Percentiles rank a stretch among this genome's conserved stretches.
Conservation (phyloP, 2,888 invertebrate genomes). For the Pinctada fucata region DNA sequence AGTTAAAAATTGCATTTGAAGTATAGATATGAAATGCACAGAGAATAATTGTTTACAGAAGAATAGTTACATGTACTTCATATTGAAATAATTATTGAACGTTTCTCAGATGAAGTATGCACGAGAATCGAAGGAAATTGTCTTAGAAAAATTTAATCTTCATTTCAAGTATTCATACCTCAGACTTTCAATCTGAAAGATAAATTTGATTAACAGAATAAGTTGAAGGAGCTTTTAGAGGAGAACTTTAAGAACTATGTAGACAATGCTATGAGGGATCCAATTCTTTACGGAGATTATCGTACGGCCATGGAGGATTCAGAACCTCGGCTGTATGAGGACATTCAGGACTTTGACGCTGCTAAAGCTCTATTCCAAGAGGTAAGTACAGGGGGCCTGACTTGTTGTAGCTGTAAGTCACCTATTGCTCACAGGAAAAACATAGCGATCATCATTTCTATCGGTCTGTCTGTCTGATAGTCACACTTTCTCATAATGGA, state of each 20-base stretch:
- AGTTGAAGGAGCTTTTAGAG: constrained; percentile 77
- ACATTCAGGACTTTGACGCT: constrained; percentile 92
- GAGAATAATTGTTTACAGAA: background rate
- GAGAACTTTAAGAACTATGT: constrained; percentile 75
- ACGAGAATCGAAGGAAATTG: too few relatives aligned
- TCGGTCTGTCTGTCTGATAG: background rate
- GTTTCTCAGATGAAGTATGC: too few relatives aligned
- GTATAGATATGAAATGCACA: background rate
- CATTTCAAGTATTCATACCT: too few relatives aligned
- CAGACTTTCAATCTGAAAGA: too few relatives aligned
- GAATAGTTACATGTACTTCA: too few relatives aligned
- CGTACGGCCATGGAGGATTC: constrained; percentile 89
- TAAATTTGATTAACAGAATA: constrained; percentile 45
- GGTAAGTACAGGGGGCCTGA: constrained; percentile 77
- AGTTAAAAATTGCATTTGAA: too few relatives aligned
- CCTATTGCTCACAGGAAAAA: too few relatives aligned
- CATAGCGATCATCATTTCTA: background rate
- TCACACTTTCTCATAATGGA: too few relatives aligned
- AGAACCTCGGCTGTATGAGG: constrained; percentile 90
- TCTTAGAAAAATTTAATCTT: too few relatives aligned
- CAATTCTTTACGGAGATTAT: constrained; percentile 92
- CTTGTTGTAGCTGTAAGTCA: background rate
- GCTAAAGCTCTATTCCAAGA: constrained; percentile 92
- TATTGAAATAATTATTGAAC: too few relatives aligned
- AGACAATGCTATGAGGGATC: constrained; percentile 88